Evolutionary conservation across 2,888 invertebrate species (phyloP).

Genomic region (Resseliella maxima): DNA sequence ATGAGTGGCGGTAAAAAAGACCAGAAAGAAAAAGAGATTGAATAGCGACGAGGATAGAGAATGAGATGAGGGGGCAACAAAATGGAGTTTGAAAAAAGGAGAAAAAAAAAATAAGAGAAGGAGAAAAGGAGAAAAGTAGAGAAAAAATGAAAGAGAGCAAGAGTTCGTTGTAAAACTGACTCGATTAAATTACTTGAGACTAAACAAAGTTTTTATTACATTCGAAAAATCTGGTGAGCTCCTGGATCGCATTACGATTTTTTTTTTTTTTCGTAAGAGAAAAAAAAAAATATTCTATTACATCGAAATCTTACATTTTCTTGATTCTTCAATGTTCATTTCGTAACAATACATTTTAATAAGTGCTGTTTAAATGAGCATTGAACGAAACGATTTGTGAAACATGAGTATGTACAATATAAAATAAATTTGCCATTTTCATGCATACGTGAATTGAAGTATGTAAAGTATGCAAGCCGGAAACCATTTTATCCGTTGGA

Average conservation of each 20-base stretch:
- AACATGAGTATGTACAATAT: background rate
- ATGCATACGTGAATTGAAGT: slow-evolving; percentile 17
- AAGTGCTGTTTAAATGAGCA: background rate
- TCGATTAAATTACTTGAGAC: slow-evolving; percentile 48
- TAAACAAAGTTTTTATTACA: background rate
- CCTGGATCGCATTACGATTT: background rate
- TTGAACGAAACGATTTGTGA: background rate
- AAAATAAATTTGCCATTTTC: slow-evolving; percentile 24
- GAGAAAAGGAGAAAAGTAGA: too few species aligned
- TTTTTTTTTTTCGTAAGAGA: background rate
- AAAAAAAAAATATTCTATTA: background rate
- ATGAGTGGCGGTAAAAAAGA: background rate
- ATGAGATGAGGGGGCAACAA: background rate
- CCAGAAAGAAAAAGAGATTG: too few species aligned
- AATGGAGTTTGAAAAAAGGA: too few species aligned
- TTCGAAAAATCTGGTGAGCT: background rate
- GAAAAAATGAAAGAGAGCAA: background rate
- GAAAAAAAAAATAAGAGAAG: too few species aligned
- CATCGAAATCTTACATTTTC: background rate
- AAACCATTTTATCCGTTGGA: background rate
- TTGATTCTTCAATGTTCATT: background rate
- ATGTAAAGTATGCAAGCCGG: background rate
- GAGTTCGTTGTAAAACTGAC: background rate
- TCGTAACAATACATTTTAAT: background rate
- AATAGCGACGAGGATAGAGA: too few species aligned